A percentile compares a stretch with the other conserved stretches of the same genome.
phyloP scores from a whole-genome alignment of 1,140 invertebrate genomes.

The Cotesia glomerata region DNA sequence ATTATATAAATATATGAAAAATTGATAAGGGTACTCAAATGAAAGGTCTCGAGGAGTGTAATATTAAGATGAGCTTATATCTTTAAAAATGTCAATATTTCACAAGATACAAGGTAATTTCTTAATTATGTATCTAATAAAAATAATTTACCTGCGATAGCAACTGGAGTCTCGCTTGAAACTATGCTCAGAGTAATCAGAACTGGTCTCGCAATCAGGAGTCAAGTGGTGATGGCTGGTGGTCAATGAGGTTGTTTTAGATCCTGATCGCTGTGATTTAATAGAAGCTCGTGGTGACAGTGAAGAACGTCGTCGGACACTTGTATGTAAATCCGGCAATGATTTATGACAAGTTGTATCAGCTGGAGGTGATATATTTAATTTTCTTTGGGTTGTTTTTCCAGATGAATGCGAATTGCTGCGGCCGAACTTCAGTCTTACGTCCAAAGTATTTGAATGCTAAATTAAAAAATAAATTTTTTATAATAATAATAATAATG shows the following conservation, averaged over 20 bases:
- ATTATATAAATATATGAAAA: not conserved
- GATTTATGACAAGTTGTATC: slow-evolving; percentile 76
- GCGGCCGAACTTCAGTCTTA: slow-evolving; percentile 62
- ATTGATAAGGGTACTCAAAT: too few relatives aligned
- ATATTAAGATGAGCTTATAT: too few relatives aligned
- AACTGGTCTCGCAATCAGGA: slow-evolving; percentile 60
- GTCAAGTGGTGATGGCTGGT: slow-evolving; percentile 45
- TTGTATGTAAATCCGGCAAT: slow-evolving; percentile 79
- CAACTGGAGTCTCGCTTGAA: slow-evolving; percentile 57
- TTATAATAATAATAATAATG: too few relatives aligned
- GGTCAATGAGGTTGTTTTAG: too few relatives aligned
- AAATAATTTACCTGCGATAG: slow-evolving; percentile 52
- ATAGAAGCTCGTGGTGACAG: slow-evolving; percentile 59
- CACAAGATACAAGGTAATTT: too few relatives aligned
- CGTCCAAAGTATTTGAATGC: slow-evolving; percentile 47
- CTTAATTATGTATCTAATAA: not conserved
- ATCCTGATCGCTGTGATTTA: slow-evolving; percentile 46
- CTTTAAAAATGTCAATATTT: too few relatives aligned
- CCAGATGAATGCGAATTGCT: slow-evolving; percentile 74
- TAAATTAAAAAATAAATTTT: slow-evolving; percentile 34
- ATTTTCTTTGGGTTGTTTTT: slow-evolving; percentile 49
- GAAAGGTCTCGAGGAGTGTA: too few relatives aligned
- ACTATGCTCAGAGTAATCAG: slow-evolving; percentile 60
- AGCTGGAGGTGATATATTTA: slow-evolving; percentile 49
- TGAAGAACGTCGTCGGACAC: slow-evolving; percentile 66